Percentiles rank a stretch among this genome's conserved stretches.
These are phyloP conservation scores for Solenopsis invicta DNA, from an alignment of 1,140 invertebrate genomes.

Conservation along the genomic window DNA sequence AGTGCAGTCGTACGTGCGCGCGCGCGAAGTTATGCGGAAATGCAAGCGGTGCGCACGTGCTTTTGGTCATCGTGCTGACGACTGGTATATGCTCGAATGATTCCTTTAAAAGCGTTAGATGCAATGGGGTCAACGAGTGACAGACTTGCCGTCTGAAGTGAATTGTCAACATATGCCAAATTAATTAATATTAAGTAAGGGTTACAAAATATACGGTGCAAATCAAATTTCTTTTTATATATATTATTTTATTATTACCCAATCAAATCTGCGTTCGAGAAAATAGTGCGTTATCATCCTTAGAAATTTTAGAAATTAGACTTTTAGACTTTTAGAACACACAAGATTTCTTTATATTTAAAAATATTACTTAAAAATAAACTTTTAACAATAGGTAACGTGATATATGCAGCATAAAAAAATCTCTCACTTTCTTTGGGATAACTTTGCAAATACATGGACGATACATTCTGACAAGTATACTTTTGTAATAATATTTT, in stretches of 20 bases:
- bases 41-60: constrained; percentile 45
- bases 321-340: neutral
- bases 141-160: neutral
- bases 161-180: neutral
- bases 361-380: neutral
- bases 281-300: neutral
- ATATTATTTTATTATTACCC: neutral
- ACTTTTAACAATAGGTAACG: neutral
- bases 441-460: neutral
- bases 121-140: neutral
- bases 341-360: neutral
- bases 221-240: neutral
- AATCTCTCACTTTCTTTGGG: neutral
- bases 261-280: neutral
- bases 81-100: constrained; percentile 54
- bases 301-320: neutral
- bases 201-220: neutral
- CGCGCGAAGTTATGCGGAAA: constrained; percentile 68
- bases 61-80: constrained; percentile 25
- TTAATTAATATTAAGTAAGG: neutral
- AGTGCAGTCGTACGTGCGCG: constrained; percentile 68
- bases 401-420: neutral
- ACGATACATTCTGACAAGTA: neutral
- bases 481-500: neutral
- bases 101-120: constrained; percentile 42